A percentile compares a stretch with the other conserved stretches of the same genome.
Conservation (phyloP, 2,888 invertebrate species). For the Abrostola tripartita region DNA sequence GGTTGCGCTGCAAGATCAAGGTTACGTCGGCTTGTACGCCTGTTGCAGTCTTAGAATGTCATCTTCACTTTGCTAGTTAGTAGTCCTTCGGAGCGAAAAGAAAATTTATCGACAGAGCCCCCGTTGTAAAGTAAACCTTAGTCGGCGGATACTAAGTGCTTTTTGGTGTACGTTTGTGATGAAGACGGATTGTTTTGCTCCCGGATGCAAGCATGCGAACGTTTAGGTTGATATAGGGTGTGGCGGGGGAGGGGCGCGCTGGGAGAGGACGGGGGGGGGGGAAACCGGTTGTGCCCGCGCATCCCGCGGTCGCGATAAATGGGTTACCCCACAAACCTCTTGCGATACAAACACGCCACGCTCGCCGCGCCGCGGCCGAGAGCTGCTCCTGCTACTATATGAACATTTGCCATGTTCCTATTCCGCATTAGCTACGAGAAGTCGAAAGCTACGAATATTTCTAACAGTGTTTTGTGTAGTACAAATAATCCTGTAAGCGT, state of each 20-base stretch:
- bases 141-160: slow-evolving; percentile 43
- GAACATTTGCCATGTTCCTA: slow-evolving; percentile 42
- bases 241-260: slow-evolving; percentile 53
- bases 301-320: slow-evolving; percentile 80
- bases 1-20: slow-evolving; percentile 85
- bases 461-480: slow-evolving; percentile 17
- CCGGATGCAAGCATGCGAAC: slow-evolving; percentile 80
- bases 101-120: slow-evolving; percentile 55
- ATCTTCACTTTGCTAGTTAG: slow-evolving; percentile 73
- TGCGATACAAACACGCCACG: slow-evolving; percentile 77
- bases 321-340: slow-evolving; percentile 88
- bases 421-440: slow-evolving; percentile 27
- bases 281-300: slow-evolving; percentile 76
- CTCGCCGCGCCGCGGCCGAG: slow-evolving; percentile 43
- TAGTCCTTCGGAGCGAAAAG: slow-evolving; percentile 63
- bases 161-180: slow-evolving; percentile 43
- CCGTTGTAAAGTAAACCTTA: slow-evolving; percentile 61
- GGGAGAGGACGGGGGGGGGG: slow-evolving; percentile 47
- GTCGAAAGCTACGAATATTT: slow-evolving; percentile 26
- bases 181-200: slow-evolving; percentile 69
- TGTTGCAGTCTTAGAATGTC: slow-evolving; percentile 70
- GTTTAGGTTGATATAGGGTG: slow-evolving; percentile 55
- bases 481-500: slow-evolving; percentile 9
- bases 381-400: slow-evolving; percentile 43
- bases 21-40: slow-evolving; percentile 72